Evolutionary conservation across 2,888 invertebrate species (phyloP), one percentile per base, ranked within the genome.

Genomic region (Argyresthia goedartella): DNA sequence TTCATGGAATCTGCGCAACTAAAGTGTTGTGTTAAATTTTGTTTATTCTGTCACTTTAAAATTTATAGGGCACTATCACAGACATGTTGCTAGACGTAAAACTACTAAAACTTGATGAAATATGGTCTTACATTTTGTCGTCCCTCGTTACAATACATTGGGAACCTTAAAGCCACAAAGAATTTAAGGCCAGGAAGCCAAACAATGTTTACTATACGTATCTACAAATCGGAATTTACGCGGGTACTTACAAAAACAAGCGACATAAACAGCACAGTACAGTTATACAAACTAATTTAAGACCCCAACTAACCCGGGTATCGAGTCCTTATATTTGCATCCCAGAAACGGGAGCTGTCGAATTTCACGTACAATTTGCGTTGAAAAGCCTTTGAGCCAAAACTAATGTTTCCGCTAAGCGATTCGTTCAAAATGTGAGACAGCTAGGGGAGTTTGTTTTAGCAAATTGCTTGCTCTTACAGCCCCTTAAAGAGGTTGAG

Each of bases 311-410:
- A 62, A 57, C 60, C 59, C 53, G 39, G 36, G 49, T 49, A 70
- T 68, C 60, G 64, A 54, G 58, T 58, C 62, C 63, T 67, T 65
- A 73, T 71, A 70, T 66, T 67, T 63, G 62, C 69, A 62, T 66
- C 64, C 70, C 69, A 62, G 69, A 73, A 73, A 69, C 65, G 63
- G 67, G 72, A 66, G 63, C 72, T 74, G 71, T 75, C 73, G 73
- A 82, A 81, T 82, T 82, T 85, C 75, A 81, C 78, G 79, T 76
- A 71, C 78, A 81, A 82, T 81, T 85, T 84, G 71, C 77, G 70
- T 68, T 71, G 68, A 73, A 81, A 77, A 78, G 76, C 81, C 68
- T 79, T 78, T 78, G 76, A 80, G 75, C 74, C 80, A 67, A 64
- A 64, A 73, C 74, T 81, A 81, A 81, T 81, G 80, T 80, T 82